Conservation (phyloP, 2,888 invertebrate species). For the Punctoribates punctum region DNA sequence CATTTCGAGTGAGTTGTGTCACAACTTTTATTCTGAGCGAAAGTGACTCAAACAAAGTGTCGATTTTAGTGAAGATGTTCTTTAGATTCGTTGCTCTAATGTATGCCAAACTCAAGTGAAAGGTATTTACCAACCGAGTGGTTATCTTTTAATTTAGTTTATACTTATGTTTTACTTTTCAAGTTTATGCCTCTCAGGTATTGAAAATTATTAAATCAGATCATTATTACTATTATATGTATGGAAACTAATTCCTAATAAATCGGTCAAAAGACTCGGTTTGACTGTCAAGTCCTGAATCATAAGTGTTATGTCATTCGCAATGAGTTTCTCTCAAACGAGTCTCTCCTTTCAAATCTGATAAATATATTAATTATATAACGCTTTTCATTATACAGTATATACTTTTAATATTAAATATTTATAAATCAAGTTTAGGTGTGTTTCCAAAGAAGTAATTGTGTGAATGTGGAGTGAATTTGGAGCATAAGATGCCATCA, state of each 20-base stretch:
- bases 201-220: neutral
- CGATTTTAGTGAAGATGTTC: neutral
- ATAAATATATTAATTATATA: neutral
- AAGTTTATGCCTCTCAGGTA: conserved; percentile 11
- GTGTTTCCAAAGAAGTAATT: neutral
- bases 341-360: neutral
- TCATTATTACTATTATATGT: neutral
- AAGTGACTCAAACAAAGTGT: too few relatives aligned
- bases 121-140: neutral
- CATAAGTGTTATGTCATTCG: neutral
- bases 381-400: neutral
- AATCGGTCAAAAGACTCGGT: neutral
- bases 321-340: neutral
- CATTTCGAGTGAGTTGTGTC: neutral
- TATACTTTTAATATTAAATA: neutral
- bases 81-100: neutral
- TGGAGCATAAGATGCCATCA: conserved; percentile 5
- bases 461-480: too few relatives aligned
- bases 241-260: neutral
- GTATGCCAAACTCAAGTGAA: neutral
- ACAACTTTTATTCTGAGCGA: neutral
- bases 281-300: neutral
- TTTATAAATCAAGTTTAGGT: conserved; percentile 11
- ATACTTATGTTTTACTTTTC: neutral
- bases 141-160: conserved; percentile 4